phyloP scores from a whole-genome alignment of 2,113 vertebrate species.

The Sterrhoptilus dennistouni region DNA sequence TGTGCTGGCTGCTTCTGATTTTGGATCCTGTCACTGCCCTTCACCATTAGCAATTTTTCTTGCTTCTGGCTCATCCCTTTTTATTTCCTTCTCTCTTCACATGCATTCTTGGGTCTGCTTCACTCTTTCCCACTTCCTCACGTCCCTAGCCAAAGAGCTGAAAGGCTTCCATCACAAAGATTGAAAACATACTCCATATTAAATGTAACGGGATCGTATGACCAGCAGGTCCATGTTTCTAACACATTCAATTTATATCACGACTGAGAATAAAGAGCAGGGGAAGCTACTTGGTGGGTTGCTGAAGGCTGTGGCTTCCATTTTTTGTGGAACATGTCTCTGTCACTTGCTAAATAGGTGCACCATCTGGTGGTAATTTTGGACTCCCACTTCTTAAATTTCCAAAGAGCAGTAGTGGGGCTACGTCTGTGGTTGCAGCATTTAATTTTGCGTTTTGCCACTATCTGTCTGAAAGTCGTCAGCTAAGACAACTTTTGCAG shows the following conservation, averaged over 20 bases:
- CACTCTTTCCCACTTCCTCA: not conserved
- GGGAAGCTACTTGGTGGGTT: conserved; percentile 50
- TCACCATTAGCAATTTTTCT: not conserved
- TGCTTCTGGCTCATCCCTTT: not conserved
- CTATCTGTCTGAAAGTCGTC: not conserved
- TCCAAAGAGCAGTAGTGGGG: not conserved
- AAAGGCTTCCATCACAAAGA: conserved; percentile 10
- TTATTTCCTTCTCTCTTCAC: not conserved
- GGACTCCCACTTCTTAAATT: conserved; percentile 53
- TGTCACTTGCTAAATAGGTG: conserved; percentile 67
- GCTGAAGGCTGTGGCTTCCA: conserved; percentile 43
- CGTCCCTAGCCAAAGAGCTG: not conserved
- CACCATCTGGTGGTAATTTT: conserved; percentile 69
- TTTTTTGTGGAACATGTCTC: conserved; percentile 52
- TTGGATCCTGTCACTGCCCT: not conserved
- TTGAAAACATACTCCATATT: conserved; percentile 40
- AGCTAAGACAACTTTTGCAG: not conserved
- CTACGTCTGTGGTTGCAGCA: not conserved
- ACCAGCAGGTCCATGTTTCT: conserved; percentile 2
- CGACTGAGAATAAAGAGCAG: conserved; percentile 21
- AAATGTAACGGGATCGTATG: conserved; percentile 9
- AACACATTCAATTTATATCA: conserved; percentile 25
- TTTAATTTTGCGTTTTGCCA: not conserved
- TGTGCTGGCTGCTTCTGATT: not conserved
- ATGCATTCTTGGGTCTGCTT: not conserved